Percentiles rank a stretch among this genome's conserved stretches.
Evolutionary conservation across 2,888 invertebrate species (phyloP).

Genomic region (Limnephilus auricula): DNA sequence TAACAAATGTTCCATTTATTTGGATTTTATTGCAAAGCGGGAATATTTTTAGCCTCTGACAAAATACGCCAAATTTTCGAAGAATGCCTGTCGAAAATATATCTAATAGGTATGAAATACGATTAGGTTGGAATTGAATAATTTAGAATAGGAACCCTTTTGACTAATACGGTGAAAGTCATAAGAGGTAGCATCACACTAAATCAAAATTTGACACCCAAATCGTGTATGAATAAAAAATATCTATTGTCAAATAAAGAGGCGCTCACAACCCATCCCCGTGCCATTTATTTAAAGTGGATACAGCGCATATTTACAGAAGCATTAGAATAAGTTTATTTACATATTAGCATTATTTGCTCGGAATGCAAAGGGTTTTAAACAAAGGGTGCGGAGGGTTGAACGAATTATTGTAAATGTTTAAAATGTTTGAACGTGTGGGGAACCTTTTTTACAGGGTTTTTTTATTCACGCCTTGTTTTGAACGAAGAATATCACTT

Average conservation of each 20-base stretch:
- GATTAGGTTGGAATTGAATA: not conserved
- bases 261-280: slow-evolving; percentile 25
- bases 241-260: slow-evolving; percentile 16
- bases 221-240: not conserved
- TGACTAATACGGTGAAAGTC: not conserved
- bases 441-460: not conserved
- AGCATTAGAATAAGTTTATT: slow-evolving; percentile 50
- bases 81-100: not conserved
- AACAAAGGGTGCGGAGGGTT: slow-evolving; percentile 41
- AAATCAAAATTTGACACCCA: slow-evolving; percentile 26
- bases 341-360: slow-evolving; percentile 54
- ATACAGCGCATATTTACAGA: slow-evolving; percentile 41
- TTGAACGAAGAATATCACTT: not conserved
- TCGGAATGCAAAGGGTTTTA: slow-evolving; percentile 39
- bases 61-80: no score
- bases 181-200: not conserved
- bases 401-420: slow-evolving; percentile 27
- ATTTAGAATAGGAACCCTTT: not conserved
- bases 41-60: no score
- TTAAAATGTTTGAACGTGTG: not conserved
- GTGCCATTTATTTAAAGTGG: slow-evolving; percentile 28
- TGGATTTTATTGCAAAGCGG: no score
- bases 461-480: not conserved
- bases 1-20: no score
- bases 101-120: not conserved